These are phyloP conservation scores for Festucalex cinctus DNA, from an alignment of 2,113 vertebrate species.

Conservation along the genomic window DNA sequence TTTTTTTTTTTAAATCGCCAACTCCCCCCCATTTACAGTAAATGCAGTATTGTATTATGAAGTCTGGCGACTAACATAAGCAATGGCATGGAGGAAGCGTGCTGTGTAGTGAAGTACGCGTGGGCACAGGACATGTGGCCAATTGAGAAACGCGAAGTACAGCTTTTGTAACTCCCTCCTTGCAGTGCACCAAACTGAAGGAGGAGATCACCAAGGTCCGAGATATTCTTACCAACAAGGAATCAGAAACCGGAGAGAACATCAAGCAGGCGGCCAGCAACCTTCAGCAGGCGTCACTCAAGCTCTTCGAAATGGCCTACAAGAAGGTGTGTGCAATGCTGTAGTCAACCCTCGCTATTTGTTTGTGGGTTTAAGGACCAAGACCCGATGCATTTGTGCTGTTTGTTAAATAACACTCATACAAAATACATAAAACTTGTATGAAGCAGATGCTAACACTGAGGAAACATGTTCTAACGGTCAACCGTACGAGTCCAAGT, in stretches of 20 bases:
- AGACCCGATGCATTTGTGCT: too few species aligned
- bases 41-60: neutral
- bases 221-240: constrained; percentile 89
- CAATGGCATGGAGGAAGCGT: too few species aligned
- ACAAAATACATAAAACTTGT: neutral
- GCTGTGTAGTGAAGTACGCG: too few species aligned
- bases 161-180: neutral
- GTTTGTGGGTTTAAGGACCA: too few species aligned
- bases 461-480: neutral
- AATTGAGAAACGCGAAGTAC: neutral
- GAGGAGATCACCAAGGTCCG: constrained; percentile 92
- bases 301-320: constrained; percentile 98
- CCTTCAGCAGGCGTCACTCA: constrained; percentile 93
- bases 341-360: too few species aligned
- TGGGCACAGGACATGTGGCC: neutral
- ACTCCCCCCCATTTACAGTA: neutral
- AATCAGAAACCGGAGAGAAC: constrained; percentile 91
- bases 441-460: neutral
- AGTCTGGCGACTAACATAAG: neutral
- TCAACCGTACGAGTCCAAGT: neutral
- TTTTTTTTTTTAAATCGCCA: too few species aligned
- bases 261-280: constrained; percentile 89
- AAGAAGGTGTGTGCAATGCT: constrained; percentile 82
- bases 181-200: constrained; percentile 89
- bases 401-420: neutral